Evolutionary conservation across 2,797 vertebrate species (phyloP).

Genomic region (Chloroceryle amazona): DNA sequence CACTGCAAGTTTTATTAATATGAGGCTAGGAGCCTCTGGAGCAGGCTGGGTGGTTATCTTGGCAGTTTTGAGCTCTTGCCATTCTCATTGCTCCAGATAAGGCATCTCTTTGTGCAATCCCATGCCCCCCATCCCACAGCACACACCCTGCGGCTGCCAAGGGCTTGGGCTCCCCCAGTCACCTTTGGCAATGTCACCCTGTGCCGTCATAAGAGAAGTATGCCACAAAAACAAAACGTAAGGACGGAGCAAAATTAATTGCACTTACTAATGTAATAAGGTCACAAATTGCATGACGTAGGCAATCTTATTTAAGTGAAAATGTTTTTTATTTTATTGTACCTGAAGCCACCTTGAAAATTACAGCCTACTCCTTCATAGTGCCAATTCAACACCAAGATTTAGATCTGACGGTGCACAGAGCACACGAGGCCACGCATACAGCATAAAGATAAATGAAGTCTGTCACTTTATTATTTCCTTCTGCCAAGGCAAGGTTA

Average conservation of each 20-base stretch:
- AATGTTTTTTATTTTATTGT: not conserved
- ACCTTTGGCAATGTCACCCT: rapidly evolving
- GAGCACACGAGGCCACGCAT: not conserved
- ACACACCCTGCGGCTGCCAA: rapidly evolving
- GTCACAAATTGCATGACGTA: not conserved
- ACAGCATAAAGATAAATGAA: constrained; percentile 55
- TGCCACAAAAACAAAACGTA: not conserved
- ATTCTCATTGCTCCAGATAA: not conserved
- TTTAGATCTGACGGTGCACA: not conserved
- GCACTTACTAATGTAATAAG: not conserved
- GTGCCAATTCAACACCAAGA: not conserved
- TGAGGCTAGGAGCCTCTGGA: not conserved
- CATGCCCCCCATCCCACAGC: not conserved
- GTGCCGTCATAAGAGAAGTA: not conserved
- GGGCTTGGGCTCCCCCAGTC: not conserved
- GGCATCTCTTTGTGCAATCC: not conserved
- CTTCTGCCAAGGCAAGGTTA: constrained; percentile 61
- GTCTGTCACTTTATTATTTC: constrained; percentile 63
- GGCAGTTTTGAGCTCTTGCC: not conserved
- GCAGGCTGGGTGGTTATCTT: not conserved
- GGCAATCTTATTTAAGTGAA: not conserved
- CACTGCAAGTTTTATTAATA: rapidly evolving
- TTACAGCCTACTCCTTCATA: not conserved
- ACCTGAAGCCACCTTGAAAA: constrained; percentile 29
- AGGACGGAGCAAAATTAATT: not conserved